These are phyloP conservation scores for Dryobates pubescens DNA, from an alignment of 2,797 vertebrate species.

Conservation along the genomic window DNA sequence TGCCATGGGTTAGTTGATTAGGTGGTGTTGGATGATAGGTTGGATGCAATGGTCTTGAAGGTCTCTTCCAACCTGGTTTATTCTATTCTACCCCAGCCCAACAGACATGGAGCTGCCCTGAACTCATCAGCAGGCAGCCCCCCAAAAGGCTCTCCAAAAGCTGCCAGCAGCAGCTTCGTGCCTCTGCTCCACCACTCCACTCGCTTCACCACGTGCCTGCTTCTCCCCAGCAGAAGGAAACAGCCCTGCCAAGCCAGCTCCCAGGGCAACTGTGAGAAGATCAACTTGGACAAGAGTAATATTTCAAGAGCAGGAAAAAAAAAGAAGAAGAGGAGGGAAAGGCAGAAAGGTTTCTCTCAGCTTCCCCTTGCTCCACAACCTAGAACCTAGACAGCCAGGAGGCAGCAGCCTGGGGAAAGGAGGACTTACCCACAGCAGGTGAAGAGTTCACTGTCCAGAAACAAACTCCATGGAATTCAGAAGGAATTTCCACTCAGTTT, in stretches of 20 bases:
- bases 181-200: not conserved
- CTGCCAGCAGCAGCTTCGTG: not conserved
- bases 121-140: not conserved
- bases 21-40: too few species aligned
- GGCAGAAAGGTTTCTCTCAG: not conserved
- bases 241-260: not conserved
- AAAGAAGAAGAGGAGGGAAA: not conserved
- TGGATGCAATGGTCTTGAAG: too few species aligned
- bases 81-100: not conserved
- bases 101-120: not conserved
- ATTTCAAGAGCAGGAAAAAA: not conserved
- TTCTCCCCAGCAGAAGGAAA: not conserved
- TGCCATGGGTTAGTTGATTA: too few species aligned
- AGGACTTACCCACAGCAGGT: not conserved
- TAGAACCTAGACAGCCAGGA: not conserved
- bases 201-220: not conserved
- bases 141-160: not conserved
- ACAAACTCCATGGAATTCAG: accelerated
- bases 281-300: not conserved
- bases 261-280: too few species aligned
- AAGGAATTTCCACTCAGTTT: not conserved
- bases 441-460: not conserved
- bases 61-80: too few species aligned
- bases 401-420: not conserved
- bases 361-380: accelerated